Evolutionary conservation across 2,888 invertebrate genomes (phyloP).

Genomic region (Limulus polyphemus): DNA sequence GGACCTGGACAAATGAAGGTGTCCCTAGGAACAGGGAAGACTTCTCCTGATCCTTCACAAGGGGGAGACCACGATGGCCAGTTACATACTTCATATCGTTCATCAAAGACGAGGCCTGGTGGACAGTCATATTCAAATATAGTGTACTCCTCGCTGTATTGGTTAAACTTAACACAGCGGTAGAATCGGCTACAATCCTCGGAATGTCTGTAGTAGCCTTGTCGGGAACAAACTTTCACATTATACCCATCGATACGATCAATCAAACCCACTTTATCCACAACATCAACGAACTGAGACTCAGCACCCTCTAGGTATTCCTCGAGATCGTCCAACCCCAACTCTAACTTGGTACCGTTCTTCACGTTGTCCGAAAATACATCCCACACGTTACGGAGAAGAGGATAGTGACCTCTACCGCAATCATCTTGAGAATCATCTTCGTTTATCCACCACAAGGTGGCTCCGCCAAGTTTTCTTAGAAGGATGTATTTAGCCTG

Average conservation of each 20-base stretch:
- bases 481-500: conserved; percentile 17
- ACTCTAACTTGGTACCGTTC: background rate
- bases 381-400: conserved; percentile 12
- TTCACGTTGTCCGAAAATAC: conserved; percentile 6
- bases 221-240: conserved; percentile 15
- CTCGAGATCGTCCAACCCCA: conserved; percentile 5
- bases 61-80: conserved; percentile 63
- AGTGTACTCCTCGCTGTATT: conserved; percentile 31
- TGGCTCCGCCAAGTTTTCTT: conserved; percentile 16
- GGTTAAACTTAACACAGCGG: conserved; percentile 66
- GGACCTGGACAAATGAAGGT: conserved; percentile 55
- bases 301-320: conserved; percentile 11
- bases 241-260: conserved; percentile 4
- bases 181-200: conserved; percentile 47
- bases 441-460: conserved; percentile 19
- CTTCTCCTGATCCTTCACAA: conserved; percentile 60
- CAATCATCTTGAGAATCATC: conserved; percentile 20
- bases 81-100: conserved; percentile 46
- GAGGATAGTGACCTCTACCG: conserved; percentile 17
- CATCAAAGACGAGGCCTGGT: conserved; percentile 59
- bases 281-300: conserved; percentile 16
- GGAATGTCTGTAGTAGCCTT: conserved; percentile 25
- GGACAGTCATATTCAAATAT: conserved; percentile 72
- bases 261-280: conserved; percentile 15
- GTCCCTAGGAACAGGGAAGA: conserved; percentile 55